A percentile compares a stretch with the other conserved stretches of the same genome.
phyloP scores from a whole-genome alignment of 2,888 invertebrate species.

The Pseudococcus longispinus region DNA sequence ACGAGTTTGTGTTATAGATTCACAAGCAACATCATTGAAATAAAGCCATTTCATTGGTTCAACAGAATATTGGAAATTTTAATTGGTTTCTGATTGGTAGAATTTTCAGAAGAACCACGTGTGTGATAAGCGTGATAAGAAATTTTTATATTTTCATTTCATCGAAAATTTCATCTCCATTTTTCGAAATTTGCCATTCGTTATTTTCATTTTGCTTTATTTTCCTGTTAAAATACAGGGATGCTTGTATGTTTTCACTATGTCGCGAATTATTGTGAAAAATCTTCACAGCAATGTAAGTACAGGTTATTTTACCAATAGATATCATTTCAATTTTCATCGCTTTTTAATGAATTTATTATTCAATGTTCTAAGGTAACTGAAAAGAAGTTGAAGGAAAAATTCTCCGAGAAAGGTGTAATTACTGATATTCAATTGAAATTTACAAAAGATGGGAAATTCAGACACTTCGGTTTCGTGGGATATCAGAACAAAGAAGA shows the following conservation, averaged over 20 bases:
- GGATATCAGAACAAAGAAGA: slow-evolving; percentile 85
- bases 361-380: slow-evolving; percentile 71
- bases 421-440: slow-evolving; percentile 95
- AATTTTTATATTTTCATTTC: too few relatives aligned
- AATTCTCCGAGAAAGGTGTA: slow-evolving; percentile 81
- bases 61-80: background rate
- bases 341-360: background rate
- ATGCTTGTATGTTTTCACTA: slow-evolving; percentile 61
- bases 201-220: background rate
- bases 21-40: background rate
- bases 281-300: slow-evolving; percentile 87
- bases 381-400: slow-evolving; percentile 75
- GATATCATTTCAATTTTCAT: background rate
- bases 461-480: slow-evolving; percentile 91
- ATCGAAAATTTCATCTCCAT: background rate
- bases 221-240: background rate
- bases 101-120: background rate
- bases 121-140: background rate
- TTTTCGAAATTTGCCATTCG: background rate
- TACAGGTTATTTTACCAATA: slow-evolving; percentile 59
- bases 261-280: slow-evolving; percentile 89
- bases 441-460: slow-evolving; percentile 88
- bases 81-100: background rate
- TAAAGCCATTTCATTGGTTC: background rate
- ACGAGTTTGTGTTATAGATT: background rate